Percentiles rank a stretch among this genome's conserved stretches.
Conservation (phyloP, 35 echinoderm and acorn worm species). For the Apostichopus parvimensis region DNA sequence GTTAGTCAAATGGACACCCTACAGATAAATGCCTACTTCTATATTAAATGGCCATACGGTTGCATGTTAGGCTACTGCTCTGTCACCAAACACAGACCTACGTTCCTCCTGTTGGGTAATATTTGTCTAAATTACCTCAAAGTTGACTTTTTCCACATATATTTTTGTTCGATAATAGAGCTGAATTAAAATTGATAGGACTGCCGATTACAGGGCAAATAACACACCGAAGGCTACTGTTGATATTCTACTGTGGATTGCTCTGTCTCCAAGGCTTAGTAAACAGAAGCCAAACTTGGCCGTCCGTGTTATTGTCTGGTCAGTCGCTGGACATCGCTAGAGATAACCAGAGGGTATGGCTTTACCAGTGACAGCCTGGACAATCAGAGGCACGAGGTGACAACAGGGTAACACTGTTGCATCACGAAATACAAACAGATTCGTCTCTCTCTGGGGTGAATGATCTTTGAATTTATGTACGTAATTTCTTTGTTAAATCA, state of each 20-base stretch:
- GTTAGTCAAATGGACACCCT: neutral
- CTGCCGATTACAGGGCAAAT: neutral
- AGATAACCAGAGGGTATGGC: neutral
- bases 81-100: conserved; percentile 1
- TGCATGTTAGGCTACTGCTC: neutral
- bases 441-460: neutral
- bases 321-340: neutral
- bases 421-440: neutral
- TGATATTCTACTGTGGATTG: neutral
- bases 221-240: neutral
- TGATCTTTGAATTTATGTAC: too few relatives aligned
- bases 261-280: neutral
- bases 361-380: neutral
- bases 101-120: neutral
- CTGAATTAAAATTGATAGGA: neutral
- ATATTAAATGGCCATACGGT: neutral
- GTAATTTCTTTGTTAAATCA: too few relatives aligned
- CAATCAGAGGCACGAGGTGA: neutral
- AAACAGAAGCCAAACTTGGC: neutral
- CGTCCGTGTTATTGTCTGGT: conserved; percentile 4
- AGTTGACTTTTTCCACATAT: conserved; percentile 26
- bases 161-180: neutral
- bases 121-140: conserved; percentile 43
- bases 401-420: neutral
- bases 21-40: neutral